phyloP scores from a whole-genome alignment of 2,113 vertebrate genomes.

The Cettia cetti region DNA sequence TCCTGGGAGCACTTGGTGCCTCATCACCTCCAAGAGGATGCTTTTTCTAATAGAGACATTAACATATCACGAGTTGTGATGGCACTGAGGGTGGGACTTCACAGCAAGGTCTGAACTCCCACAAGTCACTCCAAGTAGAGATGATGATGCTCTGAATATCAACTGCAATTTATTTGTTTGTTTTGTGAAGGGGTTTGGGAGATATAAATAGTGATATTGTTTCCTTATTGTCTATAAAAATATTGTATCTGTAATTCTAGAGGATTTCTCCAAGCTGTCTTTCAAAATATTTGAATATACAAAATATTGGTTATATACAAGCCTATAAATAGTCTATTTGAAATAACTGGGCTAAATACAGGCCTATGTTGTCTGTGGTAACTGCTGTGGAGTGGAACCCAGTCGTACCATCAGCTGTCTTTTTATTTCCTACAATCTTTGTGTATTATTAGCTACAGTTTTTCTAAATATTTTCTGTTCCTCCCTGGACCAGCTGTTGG shows the following conservation, averaged over 20 bases:
- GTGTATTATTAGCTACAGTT: background rate
- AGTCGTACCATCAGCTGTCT: background rate
- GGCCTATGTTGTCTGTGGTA: rapidly evolving
- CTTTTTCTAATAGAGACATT: background rate
- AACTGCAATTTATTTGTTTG: background rate
- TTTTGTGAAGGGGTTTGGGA: background rate
- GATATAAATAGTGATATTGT: background rate
- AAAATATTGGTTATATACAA: background rate
- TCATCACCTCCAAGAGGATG: background rate
- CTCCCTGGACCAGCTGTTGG: background rate
- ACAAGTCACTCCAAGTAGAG: background rate
- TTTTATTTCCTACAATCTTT: background rate
- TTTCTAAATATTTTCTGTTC: background rate
- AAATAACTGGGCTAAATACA: background rate
- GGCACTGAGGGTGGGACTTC: background rate
- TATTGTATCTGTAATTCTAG: background rate
- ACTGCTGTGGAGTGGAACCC: background rate
- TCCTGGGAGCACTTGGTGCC: rapidly evolving
- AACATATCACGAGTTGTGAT: background rate
- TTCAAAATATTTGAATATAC: background rate
- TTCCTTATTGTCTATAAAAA: background rate
- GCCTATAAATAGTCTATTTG: background rate
- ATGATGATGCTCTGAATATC: background rate
- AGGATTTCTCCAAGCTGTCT: background rate
- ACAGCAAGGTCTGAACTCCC: background rate